Evolutionary conservation across 2,113 vertebrate species (phyloP), one percentile per base, ranked within the genome.

Genomic region (Chloropsis cyanopogon): DNA sequence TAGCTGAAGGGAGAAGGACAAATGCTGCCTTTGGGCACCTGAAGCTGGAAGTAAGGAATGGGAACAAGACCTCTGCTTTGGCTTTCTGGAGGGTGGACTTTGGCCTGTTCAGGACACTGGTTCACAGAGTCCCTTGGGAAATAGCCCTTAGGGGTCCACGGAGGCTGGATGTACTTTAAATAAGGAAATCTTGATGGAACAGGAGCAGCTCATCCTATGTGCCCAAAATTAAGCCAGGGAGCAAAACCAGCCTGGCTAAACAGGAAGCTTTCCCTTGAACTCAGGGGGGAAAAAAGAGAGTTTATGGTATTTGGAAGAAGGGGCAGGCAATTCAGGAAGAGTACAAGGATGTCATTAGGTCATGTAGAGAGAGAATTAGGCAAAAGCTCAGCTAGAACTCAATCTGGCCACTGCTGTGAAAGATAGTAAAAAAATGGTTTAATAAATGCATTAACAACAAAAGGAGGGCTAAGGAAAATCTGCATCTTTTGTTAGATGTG

Each of bases 211-310:
- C 20, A 24, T 54, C 24, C 47, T 39, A 5, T 17, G 56, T 29
- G 29, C 56, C 1, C 1, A 63, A 70, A 63, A 63, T 41, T 17
- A 29, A 63, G 9, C 13, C 29, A 47, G 13, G 25, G 65, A 21
- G 56, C 16, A 61, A 56, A 39, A 41, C 16, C 4, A 63, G 11
- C 17, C n/a, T 49, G 4, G 23, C 24, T 78, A 24, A 47, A 63
- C 6, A 70, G 41, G 24, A 70, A 54, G 12, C 12, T 47, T 29
- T 79, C 24, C n/a, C 56, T 70, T 78, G 29, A 71, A 54, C 41
- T 35, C 20, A 6, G 15, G 14, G 7, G 6, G 1, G 1, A 0
- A 7, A 33, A 35, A 61, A n/a, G 10, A 61, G 19, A 41, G 16
- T n/a, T 87, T 29, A 21, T 8, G 15, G n/a, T 25, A 41, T n/a